Percentiles rank a stretch among this genome's conserved stretches.
These are phyloP conservation scores for Drosophila algonquin DNA, from an alignment of 2,888 invertebrate species.

Conservation along the genomic window DNA sequence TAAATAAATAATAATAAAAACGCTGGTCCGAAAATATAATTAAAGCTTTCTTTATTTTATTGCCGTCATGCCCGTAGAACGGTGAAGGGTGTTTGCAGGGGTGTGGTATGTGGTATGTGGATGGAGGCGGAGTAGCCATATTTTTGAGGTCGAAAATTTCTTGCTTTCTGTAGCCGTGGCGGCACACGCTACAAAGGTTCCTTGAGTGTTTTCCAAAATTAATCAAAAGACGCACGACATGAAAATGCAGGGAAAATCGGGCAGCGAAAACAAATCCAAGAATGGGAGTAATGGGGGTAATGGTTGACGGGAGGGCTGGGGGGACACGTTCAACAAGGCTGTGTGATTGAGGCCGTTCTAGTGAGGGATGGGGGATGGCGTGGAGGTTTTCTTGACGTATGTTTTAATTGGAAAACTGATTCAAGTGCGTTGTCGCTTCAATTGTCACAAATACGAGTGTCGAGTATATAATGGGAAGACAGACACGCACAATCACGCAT, in stretches of 20 bases:
- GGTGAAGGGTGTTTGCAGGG: constrained; percentile 10
- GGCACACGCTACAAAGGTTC: not conserved
- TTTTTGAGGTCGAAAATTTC: constrained; percentile 24
- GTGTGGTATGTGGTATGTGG: not conserved
- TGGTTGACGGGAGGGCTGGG: not conserved
- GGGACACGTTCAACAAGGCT: constrained; percentile 4
- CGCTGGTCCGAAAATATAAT: constrained; percentile 44
- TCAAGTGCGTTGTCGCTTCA: constrained; percentile 29
- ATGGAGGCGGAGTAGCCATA: constrained; percentile 12
- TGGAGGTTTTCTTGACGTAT: constrained; percentile 27
- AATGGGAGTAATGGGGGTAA: constrained; percentile 9
- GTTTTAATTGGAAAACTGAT: constrained; percentile 35
- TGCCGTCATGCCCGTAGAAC: constrained; percentile 20
- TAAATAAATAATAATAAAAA: constrained; percentile 61
- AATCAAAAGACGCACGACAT: constrained; percentile 39
- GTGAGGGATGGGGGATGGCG: not conserved
- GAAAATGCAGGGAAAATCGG: constrained; percentile 14
- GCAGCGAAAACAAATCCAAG: constrained; percentile 10
- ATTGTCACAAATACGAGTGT: constrained; percentile 16
- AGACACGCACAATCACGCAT: constrained; percentile 16
- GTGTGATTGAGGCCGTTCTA: constrained; percentile 14
- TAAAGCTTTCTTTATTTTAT: constrained; percentile 49
- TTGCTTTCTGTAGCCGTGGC: constrained; percentile 22
- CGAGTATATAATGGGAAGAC: constrained; percentile 3
- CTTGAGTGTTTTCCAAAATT: constrained; percentile 14